Evolutionary conservation across 37 sponge, comb jelly and placozoan species (phyloP), one percentile per base, ranked within the genome.

Genomic region (Corticium candelabrum): DNA sequence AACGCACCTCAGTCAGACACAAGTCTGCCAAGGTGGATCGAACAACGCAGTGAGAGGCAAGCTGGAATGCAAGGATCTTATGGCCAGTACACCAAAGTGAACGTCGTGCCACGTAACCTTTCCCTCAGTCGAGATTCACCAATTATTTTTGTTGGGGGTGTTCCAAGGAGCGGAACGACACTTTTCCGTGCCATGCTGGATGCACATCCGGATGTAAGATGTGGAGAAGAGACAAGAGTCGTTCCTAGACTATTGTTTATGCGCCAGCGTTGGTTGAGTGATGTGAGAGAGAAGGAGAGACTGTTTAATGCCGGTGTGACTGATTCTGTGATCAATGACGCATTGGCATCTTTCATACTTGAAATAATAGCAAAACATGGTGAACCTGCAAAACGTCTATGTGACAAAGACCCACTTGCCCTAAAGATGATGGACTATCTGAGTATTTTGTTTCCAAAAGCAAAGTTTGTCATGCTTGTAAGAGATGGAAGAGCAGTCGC

Each of bases 151-250:
- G 87, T 94, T 1, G 95, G 95, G 3, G 95, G 95, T 21, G 84
- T 88, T 7, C 95, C 95, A 0, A 57, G 95, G 5, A 88, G 89
- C 56, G 95, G 95, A 0, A 94, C 95, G 31, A 94, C 95, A 0
- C 82, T 94, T 35, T 82, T 83, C 39, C 77, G 95, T 4, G 95
- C 80, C 72, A 78, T 94, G 85, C 75, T 94, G 39, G 95, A 94
- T 41, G 91, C 95, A 0, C 95, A 94, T 77, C 90, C 89, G 7
- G 89, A 94, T 38, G 86, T 94, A 40, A 84, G 91, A 39, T 94
- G 95, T 41, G 95, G 95, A 0, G 87, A 90, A 50, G 95, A 94
- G 78, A 94, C 95, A 3, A 62, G 95, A 29, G 78, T 94, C n/a
- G 70, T 94, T 34, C 91, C 95, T 0, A 76, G 91, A 0, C 39